Percentiles rank a stretch among this genome's conserved stretches.
Conservation (phyloP, 2,113 vertebrate genomes). For the Circaetus cinerascens region DNA sequence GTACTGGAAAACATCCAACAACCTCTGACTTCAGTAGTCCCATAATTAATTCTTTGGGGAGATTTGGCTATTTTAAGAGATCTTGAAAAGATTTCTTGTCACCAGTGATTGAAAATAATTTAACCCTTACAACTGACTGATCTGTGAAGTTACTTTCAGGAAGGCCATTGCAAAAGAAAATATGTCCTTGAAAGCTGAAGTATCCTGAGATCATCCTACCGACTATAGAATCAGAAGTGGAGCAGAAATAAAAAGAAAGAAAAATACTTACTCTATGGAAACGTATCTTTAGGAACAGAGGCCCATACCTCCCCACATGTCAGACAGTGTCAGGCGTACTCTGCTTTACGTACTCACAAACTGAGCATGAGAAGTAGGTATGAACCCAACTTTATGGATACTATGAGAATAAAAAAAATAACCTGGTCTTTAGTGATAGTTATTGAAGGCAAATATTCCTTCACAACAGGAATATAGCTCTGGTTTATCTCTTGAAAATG, state of each 20-base stretch:
- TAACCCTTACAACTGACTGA: background rate
- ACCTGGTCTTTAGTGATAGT: background rate
- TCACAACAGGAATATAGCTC: background rate
- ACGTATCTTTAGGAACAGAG: background rate
- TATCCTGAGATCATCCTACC: background rate
- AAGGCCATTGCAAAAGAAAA: background rate
- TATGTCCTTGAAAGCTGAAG: background rate
- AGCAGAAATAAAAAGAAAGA: background rate
- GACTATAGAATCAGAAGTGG: background rate
- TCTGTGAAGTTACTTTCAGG: background rate
- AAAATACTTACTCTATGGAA: background rate
- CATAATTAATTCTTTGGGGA: background rate
- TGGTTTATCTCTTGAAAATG: background rate
- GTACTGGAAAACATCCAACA: background rate
- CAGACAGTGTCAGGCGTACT: background rate
- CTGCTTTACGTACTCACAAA: background rate
- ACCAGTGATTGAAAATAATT: background rate
- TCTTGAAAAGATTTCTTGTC: background rate
- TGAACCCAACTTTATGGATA: background rate
- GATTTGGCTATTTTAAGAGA: background rate
- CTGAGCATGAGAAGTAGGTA: background rate
- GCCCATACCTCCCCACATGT: background rate
- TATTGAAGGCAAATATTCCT: background rate
- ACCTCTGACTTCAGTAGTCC: background rate
- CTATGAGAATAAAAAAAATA: background rate